Conservation (phyloP, 92 coral and sea anemone genomes). For the Phenganax stokvisi region DNA sequence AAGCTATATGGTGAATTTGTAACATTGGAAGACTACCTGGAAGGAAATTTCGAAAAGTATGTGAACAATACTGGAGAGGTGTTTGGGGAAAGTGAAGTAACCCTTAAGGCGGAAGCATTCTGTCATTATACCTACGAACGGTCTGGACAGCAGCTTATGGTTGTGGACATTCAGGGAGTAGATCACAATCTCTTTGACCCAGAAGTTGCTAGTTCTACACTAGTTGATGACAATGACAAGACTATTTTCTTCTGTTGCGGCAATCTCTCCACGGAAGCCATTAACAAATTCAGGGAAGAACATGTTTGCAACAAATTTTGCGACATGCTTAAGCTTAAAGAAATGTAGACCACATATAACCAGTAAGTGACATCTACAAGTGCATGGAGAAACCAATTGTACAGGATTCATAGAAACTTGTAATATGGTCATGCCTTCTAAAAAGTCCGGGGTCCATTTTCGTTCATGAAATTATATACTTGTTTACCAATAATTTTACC, state of each 20-base stretch:
- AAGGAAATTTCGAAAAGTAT: background rate
- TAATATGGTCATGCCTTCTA: background rate
- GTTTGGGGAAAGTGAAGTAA: background rate
- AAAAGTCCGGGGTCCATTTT: background rate
- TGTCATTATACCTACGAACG: slow-evolving; percentile 23
- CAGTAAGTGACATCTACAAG: background rate
- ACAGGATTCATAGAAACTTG: background rate
- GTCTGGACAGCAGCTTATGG: slow-evolving; percentile 44
- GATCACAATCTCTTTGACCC: slow-evolving; percentile 58
- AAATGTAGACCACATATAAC: background rate
- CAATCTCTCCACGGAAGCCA: slow-evolving; percentile 42
- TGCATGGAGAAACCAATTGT: background rate
- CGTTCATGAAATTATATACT: background rate
- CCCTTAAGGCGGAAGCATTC: slow-evolving; percentile 17
- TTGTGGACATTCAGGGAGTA: slow-evolving; percentile 63
- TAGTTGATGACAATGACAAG: slow-evolving; percentile 33
- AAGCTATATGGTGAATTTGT: too few relatives aligned
- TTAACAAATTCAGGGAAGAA: slow-evolving; percentile 41
- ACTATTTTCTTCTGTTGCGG: slow-evolving; percentile 50
- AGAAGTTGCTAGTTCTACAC: slow-evolving; percentile 49
- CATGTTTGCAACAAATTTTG: slow-evolving; percentile 49
- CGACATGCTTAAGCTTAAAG: slow-evolving; percentile 38
- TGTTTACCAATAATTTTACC: background rate
- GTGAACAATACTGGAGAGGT: background rate
- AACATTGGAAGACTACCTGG: too few relatives aligned